Evolutionary conservation across 2,888 invertebrate species (phyloP), one percentile per base, ranked within the genome.

Genomic region (Neoscelio sp.): DNA sequence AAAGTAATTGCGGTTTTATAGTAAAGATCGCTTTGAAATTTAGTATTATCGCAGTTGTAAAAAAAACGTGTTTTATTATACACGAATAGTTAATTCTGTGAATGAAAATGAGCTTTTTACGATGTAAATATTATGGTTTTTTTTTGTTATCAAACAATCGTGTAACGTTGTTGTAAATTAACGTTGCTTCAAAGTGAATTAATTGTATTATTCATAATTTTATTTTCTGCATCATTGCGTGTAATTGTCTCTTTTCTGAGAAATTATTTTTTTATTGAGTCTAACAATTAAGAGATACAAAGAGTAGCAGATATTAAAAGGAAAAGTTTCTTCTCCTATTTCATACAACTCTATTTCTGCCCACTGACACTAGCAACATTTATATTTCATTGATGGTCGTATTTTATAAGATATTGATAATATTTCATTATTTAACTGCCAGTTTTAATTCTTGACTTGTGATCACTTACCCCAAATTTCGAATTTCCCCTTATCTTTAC

Each of bases 1-100:
- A n/a, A 65, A 64, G 50, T 38, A 48, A 64, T 64, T 65, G 65
- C 28, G 52, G 28, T 40, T 65, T 65, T 65, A 65, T 52, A 20
- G 40, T 20, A 5, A 13, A 15, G 3, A 6, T 40, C 17, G 17
- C 33, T 8, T 33, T 33, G 13, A 23, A 42, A 52, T 52, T 18
- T 52, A 40, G 30, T 42, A 13, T 42, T 52, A 52, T 20, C 13
- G 40, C 30, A 7, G 38, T 23, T 38, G 40, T 54, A 54, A 67
- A 67, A 67, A 44, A 44, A 33, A 44, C 8, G 15, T 33, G 10
- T 33, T 67, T 67, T 54, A 54, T 33, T 67, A 54, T 67, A 26
- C 23, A 44, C 44, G 10, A 33, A 65, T 54, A 30, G 33, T 54
- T 65, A 52, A 52, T 52, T 38, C 18, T 15, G n/a, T 17, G 20